Conservation (phyloP, 2,888 invertebrate genomes). For the Nymphalis c-album region DNA sequence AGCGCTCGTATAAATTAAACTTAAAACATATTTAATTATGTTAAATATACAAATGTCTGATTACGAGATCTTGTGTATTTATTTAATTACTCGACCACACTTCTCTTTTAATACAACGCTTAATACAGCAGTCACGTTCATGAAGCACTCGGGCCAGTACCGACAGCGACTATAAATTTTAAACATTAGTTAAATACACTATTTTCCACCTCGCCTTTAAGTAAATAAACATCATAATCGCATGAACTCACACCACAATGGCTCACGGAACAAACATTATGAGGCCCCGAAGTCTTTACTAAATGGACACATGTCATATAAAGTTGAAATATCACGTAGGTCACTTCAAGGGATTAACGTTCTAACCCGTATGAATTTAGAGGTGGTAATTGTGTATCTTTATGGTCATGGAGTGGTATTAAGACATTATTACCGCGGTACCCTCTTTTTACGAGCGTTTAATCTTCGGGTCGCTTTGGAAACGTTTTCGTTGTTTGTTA, state of each 20-base stretch:
- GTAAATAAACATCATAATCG: slow-evolving; percentile 16
- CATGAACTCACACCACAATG: slow-evolving; percentile 7
- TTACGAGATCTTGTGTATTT: slow-evolving; percentile 1
- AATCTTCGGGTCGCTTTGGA: slow-evolving; percentile 65
- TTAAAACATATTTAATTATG: too few species aligned
- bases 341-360: slow-evolving; percentile 16
- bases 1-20: too few species aligned
- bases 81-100: slow-evolving; percentile 10
- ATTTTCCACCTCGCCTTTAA: slow-evolving; percentile 6
- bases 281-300: slow-evolving; percentile 52
- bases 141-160: slow-evolving; percentile 10
- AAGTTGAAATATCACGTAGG: slow-evolving; percentile 50
- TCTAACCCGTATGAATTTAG: slow-evolving; percentile 37
- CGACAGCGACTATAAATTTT: slow-evolving; percentile 21
- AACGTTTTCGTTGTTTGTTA: slow-evolving; percentile 45
- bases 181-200: slow-evolving; percentile 12
- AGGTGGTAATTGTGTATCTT: slow-evolving; percentile 42
- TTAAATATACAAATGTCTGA: not conserved
- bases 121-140: slow-evolving; percentile 20
- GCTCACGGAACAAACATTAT: slow-evolving; percentile 45
- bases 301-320: slow-evolving; percentile 65
- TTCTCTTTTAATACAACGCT: slow-evolving; percentile 16
- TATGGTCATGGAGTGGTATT: slow-evolving; percentile 57
- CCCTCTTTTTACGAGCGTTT: slow-evolving; percentile 77
- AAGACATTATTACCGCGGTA: slow-evolving; percentile 73